Base-by-base conservation (phyloP, 2,797 vertebrate species). In the Harpagifer antarcticus region DNA sequence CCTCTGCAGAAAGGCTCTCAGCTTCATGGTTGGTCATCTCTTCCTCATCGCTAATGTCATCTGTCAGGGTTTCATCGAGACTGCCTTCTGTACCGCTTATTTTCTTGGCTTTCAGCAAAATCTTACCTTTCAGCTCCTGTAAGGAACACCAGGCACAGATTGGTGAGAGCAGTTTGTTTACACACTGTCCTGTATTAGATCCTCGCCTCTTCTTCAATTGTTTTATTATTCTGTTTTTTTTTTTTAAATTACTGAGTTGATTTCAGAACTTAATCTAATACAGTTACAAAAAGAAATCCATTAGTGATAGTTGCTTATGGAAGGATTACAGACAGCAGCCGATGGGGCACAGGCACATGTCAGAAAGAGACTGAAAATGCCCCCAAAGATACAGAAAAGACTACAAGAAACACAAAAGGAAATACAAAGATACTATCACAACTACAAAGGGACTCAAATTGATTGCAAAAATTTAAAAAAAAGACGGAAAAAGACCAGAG, bases 81-180 rank as follows among this genome's bases (percentile, higher is more conserved):
- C 49, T 86, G 3, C 91, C 90, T 66, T 96, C 95, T 13, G 94
- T 80, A 0, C 92, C 82, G 0, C 91, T 93, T 0, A 96, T 95
- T 91, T 97, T 98, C 92, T 98, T 99, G 44, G 96, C 97, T 86
- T 99, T 99, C 69, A 99, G 82, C 74, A 99, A 82, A 72, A 99
- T 95, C 86, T 96, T 99, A 17, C 95, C 93, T 66, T 91, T 96
- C 79, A 99, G 94, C 13, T 96, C 95, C 98, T 99, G 66, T 9
- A 23, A 69, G 7, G 0, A 74, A 50, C 49, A 76, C 27, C 15
- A 52, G 3, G 8, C 16, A 42, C 31, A 20, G 17, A 55, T 3
- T 9, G 11, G 16, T 49, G 12, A 37, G 15, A 43, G 19, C 8
- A 14, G 37, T 70, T 44, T 17, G 15, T 60, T 16, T n/a, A 0